Percentiles rank a stretch among this genome's conserved stretches.
These are phyloP conservation scores for Galago senegalensis DNA, from an alignment of 2,797 vertebrate species.

Conservation along the genomic window DNA sequence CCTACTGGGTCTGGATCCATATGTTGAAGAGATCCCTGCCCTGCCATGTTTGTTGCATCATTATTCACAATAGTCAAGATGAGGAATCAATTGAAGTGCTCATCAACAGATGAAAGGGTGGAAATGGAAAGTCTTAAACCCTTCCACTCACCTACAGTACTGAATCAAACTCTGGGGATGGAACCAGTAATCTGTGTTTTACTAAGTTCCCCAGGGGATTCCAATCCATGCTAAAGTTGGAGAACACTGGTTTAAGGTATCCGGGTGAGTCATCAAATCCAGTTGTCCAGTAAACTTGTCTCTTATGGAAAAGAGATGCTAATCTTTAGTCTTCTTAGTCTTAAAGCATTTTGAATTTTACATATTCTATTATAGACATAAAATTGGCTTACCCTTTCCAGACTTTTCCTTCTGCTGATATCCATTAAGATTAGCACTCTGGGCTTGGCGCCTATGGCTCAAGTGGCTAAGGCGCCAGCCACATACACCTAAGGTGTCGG, in stretches of 20 bases:
- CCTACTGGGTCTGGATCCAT: background rate
- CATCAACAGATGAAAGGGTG: background rate
- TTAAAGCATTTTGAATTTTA: constrained; percentile 8
- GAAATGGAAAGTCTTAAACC: background rate
- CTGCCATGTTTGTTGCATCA: background rate
- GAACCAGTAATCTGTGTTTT: background rate
- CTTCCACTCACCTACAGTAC: background rate
- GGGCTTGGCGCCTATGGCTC: background rate
- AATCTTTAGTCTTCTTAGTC: background rate
- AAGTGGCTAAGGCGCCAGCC: no score
- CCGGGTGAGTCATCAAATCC: background rate
- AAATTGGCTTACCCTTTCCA: constrained; percentile 25
- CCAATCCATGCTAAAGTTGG: background rate
- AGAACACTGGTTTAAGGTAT: background rate
- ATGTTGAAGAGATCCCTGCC: background rate
- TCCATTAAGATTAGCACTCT: background rate
- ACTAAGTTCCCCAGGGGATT: background rate
- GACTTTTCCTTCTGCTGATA: constrained; percentile 23
- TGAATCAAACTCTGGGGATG: background rate
- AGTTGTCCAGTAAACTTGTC: background rate
- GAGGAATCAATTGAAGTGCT: background rate
- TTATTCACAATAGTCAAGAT: background rate
- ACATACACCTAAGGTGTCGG: no score
- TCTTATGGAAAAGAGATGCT: background rate
- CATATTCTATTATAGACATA: background rate